phyloP scores from a whole-genome alignment of 2,113 vertebrate species.

The Lamprologus ornatipinnis region DNA sequence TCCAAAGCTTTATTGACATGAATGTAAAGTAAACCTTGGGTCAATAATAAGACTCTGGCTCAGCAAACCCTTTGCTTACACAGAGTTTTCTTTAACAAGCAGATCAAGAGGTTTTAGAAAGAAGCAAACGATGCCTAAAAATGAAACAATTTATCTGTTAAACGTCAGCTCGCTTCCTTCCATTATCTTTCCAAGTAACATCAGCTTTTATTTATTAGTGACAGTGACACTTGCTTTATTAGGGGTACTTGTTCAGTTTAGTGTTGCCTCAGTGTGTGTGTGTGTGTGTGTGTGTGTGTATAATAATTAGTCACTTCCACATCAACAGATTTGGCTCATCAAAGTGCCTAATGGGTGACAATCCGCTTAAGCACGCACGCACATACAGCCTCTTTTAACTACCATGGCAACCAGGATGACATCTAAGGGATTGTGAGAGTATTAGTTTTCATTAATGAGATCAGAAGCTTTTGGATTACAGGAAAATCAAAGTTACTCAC shows the following conservation, averaged over 20 bases:
- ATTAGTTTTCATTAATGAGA: not conserved
- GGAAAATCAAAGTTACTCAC: not conserved
- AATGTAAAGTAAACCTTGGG: not conserved
- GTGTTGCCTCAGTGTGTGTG: not conserved
- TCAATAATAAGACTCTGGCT: not conserved
- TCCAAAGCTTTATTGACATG: not conserved
- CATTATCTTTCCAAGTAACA: not conserved
- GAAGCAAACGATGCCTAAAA: not conserved
- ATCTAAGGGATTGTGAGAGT: not conserved
- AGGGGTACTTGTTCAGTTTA: not conserved
- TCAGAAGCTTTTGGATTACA: not conserved
- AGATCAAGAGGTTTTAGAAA: not conserved
- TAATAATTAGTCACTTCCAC: constrained; percentile 16
- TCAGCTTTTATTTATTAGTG: not conserved
- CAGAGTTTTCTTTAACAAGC: not conserved
- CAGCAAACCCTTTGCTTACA: not conserved
- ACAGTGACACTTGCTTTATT: not conserved
- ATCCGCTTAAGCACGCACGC: constrained; percentile 36
- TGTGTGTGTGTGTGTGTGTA: not conserved
- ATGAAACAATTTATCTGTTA: not conserved
- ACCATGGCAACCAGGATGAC: constrained; percentile 38
- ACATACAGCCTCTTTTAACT: not conserved
- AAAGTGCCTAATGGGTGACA: constrained; percentile 49
- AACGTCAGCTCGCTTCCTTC: not conserved
- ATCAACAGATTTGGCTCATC: constrained; percentile 31